These are phyloP conservation scores for Merluccius polli DNA, from an alignment of 2,797 vertebrate genomes.

Conservation along the genomic window DNA sequence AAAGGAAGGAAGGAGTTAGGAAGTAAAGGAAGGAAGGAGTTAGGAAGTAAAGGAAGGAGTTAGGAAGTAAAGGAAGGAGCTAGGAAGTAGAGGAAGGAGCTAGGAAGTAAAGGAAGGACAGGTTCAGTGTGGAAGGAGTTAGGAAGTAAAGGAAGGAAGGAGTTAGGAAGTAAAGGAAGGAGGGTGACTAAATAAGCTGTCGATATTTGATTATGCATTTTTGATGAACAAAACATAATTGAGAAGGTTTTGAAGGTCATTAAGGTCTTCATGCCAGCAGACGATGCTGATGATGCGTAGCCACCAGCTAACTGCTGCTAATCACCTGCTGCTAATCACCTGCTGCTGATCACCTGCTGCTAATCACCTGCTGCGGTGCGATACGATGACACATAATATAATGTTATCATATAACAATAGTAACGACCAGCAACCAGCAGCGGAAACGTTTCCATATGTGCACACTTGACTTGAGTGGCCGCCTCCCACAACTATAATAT, in stretches of 20 bases:
- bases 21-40: not conserved
- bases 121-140: too few relatives aligned
- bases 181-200: not conserved
- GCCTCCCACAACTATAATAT: too few relatives aligned
- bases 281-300: not conserved
- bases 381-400: not conserved
- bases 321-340: not conserved
- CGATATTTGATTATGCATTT: not conserved
- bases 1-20: too few relatives aligned
- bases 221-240: not conserved
- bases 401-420: too few relatives aligned
- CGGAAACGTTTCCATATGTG: too few relatives aligned
- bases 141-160: not conserved
- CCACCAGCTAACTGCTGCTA: not conserved
- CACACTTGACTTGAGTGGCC: too few relatives aligned
- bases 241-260: not conserved
- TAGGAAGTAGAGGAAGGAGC: too few relatives aligned
- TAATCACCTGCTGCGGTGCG: not conserved
- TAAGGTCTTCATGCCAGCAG: not conserved
- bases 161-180: not conserved
- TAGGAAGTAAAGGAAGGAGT: not conserved
- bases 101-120: too few relatives aligned
- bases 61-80: not conserved
- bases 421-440: too few relatives aligned
- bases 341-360: not conserved